Evolutionary conservation across 53 echinoderm and acorn worm species (phyloP), one percentile per base, ranked within the genome.

Genomic region (Arbacia lixula): DNA sequence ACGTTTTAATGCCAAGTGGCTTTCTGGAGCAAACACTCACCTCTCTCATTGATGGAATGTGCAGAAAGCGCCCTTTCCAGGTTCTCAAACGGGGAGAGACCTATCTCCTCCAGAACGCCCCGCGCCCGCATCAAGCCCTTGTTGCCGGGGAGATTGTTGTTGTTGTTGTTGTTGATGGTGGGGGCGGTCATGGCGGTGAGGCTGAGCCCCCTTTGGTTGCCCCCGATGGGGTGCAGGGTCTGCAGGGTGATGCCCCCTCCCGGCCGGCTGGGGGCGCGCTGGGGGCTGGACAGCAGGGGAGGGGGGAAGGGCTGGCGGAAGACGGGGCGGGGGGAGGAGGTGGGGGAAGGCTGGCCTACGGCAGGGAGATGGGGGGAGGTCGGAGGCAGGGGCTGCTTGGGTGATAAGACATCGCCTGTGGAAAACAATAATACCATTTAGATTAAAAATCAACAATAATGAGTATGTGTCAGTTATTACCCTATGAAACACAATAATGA

Each of bases 31-130:
- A n/a, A n/a, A n/a, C n/a, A n/a, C 60, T 78, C 76, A 98, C 98
- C 94, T 90, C 89, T 86, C n/a, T 98, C 98, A 22, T 88, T 84
- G 38, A 90, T 88, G 50, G 98, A 98, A 78, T 98, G 98, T 25
- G 98, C 98, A 20, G 98, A 98, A 12, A 98, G 80, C 22, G 92
- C 98, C 82, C 98, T 88, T 85, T 94, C 98, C 40, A 98, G 80
- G 53, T 88, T 88, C 20, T 87, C 98, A 35, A 89, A 90, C 37
- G 87, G 88, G 4, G 85, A 79, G 17, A 84, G 65, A 14, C 87
- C 90, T 19, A 88, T 71, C 37, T 96, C 86, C 62, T 94, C 94
- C 73, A 94, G 82, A 36, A 90, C 89, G 25, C 90, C 90, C 27
- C 85, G 56, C 6, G 85, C 71, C 29, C 53, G 71, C 38, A 93